Base-by-base conservation (phyloP, 2,113 vertebrate species). In the Mugil cephalus region DNA sequence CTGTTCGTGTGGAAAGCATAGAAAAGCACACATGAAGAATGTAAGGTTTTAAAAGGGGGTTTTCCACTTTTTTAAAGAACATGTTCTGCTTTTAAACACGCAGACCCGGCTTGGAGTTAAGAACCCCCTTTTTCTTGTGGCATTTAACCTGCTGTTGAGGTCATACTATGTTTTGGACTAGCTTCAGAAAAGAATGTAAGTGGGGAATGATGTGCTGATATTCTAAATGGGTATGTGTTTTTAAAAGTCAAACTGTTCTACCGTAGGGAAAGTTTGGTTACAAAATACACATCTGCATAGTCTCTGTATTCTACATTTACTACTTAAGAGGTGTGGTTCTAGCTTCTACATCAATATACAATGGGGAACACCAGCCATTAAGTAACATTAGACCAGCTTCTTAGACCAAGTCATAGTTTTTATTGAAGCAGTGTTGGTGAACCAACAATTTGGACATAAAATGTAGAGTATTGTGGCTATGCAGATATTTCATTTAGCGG, bases 1-100 rank as follows among this genome's bases (percentile, higher is more conserved):
- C 74, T 62, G 73, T 86, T 69, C 75, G 64, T 83, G 47, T 63
- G 71, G 64, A 63, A 61, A 79, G 65, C 40, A 73, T 21, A 55
- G 43, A 56, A 38, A 84, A 88, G 86, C 86, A 91, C 83, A 88
- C 43, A 77, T 77, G 77, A 76, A 81, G 90, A 92, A 89, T 91
- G 86, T 92, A 92, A 59, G 61, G 54, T 53, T 80, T 87, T 72
- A 66, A 69, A 77, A 48, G 40, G 54, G 70, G 45, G 5, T 74
- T 84, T 77, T 40, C 63, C 69, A 69, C 74, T 81, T 74, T 71
- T 40, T 52, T 19, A 46, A 48, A 63, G 35, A 61, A 53, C 55
- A 56, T 47, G 13, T 82, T 83, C 58, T 12, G 34, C 59, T 79
- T 86, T 85, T 64, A 61, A 83, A 80, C 36, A 70, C 70, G 62